These are phyloP conservation scores for Dicycla oo DNA, from an alignment of 2,888 invertebrate genomes.

Conservation along the genomic window DNA sequence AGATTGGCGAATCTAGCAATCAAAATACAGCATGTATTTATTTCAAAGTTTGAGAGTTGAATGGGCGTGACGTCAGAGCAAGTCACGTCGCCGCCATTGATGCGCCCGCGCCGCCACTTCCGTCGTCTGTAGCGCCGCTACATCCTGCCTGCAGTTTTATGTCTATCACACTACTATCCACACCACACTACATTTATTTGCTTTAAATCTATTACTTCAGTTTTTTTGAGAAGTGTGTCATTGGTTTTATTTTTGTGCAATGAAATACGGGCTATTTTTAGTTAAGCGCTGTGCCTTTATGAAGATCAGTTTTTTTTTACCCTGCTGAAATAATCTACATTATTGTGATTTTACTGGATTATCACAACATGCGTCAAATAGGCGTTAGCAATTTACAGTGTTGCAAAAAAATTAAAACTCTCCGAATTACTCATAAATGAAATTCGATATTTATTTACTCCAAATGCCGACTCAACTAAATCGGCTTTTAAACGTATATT, in stretches of 20 bases:
- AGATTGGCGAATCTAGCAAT: conserved; percentile 51
- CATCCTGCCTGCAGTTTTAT: conserved; percentile 83
- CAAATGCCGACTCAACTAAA: conserved; percentile 62
- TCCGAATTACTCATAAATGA: conserved; percentile 43
- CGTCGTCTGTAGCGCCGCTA: conserved; percentile 85
- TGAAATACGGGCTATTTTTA: conserved; percentile 11
- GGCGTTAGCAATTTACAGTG: conserved; percentile 11
- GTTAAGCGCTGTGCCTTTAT: neutral
- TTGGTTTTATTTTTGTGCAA: neutral
- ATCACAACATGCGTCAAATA: neutral
- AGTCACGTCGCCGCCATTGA: conserved; percentile 83
- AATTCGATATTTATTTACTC: conserved; percentile 66
- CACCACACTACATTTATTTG: conserved; percentile 55
- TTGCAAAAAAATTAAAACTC: conserved; percentile 29
- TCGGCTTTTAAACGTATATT: conserved; percentile 72
- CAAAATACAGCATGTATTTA: conserved; percentile 46
- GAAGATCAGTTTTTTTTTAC: neutral
- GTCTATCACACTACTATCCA: conserved; percentile 60
- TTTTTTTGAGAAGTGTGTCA: conserved; percentile 14
- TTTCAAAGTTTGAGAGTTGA: conserved; percentile 62
- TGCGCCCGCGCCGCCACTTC: conserved; percentile 83
- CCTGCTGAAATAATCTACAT: neutral
- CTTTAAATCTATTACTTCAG: conserved; percentile 37
- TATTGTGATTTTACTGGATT: neutral
- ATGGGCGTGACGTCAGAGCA: conserved; percentile 75